Base-by-base conservation (phyloP, 2,797 vertebrate species). In the Limnodromus scolopaceus region DNA sequence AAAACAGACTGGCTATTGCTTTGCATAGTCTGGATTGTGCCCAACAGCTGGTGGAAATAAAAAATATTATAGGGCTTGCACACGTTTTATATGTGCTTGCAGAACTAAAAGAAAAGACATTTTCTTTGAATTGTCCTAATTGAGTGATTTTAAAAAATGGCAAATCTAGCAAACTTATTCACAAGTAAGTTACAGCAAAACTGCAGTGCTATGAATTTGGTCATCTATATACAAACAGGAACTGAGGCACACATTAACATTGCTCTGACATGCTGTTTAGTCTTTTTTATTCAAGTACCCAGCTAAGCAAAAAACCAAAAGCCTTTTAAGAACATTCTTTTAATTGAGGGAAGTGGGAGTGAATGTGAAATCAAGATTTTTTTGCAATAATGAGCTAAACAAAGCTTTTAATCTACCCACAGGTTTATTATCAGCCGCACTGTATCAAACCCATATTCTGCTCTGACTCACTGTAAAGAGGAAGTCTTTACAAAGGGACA, bases 111-210 rank as follows among this genome's bases (percentile, higher is more conserved):
- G 53, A 87, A 74, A 70, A 93, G 16, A 55, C 4, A 10, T 45
- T 95, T 93, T 84, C n/a, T 94, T 90, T 95, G 92, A 93, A 93
- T 94, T 92, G 70, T 92, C 51, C 55, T 95, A 82, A 93, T 80
- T 91, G 60, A 74, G n/a, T 49, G 70, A 61, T 85, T 92, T 64
- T 24, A 1, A 30, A 65, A 97, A 88, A 84, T 8, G 51, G 60
- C 49, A 92, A 86, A 87, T 94, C 49, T 71, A 89, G 76, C 80
- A 64, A 88, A 92, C 27, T 94, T 86, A 75, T 92, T 94, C 70
- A 87, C 64, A 84, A 84, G 34, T 60, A 58, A 78, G 55, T 87
- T 95, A 43, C 63, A 93, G 54, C 10, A 11, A 85, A 96, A 87
- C 25, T 92, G 94, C 76, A 94, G 39, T 61, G 86, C 32, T 72